phyloP scores from a whole-genome alignment of 2,113 vertebrate genomes.

The Calonectris borealis region DNA sequence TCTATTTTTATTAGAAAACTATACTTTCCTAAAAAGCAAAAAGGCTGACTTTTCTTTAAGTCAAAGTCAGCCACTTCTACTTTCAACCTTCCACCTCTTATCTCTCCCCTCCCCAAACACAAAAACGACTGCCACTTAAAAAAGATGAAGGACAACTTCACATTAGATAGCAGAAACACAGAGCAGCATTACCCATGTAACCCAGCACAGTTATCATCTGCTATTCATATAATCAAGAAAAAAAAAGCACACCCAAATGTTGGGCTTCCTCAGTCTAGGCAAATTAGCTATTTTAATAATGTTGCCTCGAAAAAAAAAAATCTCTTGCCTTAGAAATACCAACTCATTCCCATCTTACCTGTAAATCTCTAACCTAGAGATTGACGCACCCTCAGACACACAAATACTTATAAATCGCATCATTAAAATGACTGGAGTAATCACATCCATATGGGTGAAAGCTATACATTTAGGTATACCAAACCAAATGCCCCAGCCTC shows the following conservation, averaged over 20 bases:
- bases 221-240: not conserved
- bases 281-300: not conserved
- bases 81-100: not conserved
- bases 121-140: not conserved
- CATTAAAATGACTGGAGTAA: not conserved
- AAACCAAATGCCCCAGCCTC: not conserved
- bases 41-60: not conserved
- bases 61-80: not conserved
- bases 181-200: not conserved
- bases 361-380: not conserved
- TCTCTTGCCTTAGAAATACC: not conserved
- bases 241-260: not conserved
- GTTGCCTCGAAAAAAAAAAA: not conserved
- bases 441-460: not conserved
- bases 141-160: not conserved
- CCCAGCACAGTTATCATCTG: not conserved
- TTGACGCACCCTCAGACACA: not conserved
- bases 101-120: not conserved
- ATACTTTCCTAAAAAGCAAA: not conserved
- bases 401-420: not conserved
- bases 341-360: not conserved
- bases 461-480: not conserved
- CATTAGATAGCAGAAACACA: not conserved
- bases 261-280: not conserved
- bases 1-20: not conserved